Base-by-base conservation (phyloP, 2,888 invertebrate species). In the Rhagium mordax region DNA sequence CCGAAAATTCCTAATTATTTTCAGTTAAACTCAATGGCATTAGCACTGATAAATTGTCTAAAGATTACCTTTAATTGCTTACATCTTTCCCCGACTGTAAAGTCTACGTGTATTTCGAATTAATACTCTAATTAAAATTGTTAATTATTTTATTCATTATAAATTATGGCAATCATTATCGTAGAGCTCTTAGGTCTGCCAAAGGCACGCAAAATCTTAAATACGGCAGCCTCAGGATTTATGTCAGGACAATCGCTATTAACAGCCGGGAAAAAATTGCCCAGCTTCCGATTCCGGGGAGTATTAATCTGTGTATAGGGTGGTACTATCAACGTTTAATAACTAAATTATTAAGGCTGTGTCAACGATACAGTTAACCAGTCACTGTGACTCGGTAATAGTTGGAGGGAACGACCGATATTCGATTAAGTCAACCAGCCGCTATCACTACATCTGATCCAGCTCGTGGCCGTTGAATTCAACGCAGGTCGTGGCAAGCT, bases 1-100 rank as follows among this genome's bases (percentile, higher is more conserved):
- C 29, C 29, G 29, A 33, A 59, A 59, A 59, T 59, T 59, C 33
- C 59, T 59, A 59, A 59, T 59, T 59, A 59, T 59, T 59, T 57
- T 10, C 59, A 27, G 27, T 59, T 59, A 59, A 33, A 33, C 59
- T 15, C 59, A 27, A 59, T 59, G 41, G 41, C 41, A 41, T 41
- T 41, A 41, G 41, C 41, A 41, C 41, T 41, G 41, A 41, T 41
- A 41, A 41, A 41, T 41, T 41, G 41, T 41, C 41, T 41, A 41
- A 41, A 41, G 41, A 41, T 41, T 41, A 41, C 41, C 41, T 41
- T 41, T 41, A 41, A 41, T 41, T 41, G n/a, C 41, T 41, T 41
- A 41, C 41, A 41, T 15, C 41, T 41, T 15, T n/a, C 4, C 41
- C n/a, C 41, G n/a, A 41, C 41, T 13, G 41, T 41, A 41, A 41